phyloP scores from a whole-genome alignment of 2,797 vertebrate genomes.

The Dromococcyx pavoninus region DNA sequence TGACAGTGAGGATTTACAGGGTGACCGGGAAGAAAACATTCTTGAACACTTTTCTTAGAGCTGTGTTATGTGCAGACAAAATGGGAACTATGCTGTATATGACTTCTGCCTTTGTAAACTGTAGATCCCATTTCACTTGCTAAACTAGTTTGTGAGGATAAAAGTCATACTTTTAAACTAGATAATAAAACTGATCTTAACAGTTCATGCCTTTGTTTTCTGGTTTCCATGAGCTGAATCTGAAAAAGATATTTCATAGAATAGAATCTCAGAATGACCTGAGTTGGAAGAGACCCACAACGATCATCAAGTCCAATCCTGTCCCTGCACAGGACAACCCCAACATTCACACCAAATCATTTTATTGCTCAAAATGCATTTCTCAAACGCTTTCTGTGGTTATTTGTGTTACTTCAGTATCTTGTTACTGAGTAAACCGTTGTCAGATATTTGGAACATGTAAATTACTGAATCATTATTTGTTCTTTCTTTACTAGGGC shows the following conservation, averaged over 20 bases:
- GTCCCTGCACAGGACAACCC: too few relatives aligned
- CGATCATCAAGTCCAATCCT: too few relatives aligned
- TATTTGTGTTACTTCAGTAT: not conserved
- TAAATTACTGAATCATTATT: not conserved
- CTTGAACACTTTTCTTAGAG: not conserved
- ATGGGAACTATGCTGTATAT: accelerated
- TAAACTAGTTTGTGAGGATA: not conserved
- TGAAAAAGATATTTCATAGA: not conserved
- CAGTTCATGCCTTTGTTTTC: not conserved
- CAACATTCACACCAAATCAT: too few relatives aligned
- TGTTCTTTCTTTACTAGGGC: not conserved
- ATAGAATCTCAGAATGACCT: too few relatives aligned
- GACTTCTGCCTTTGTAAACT: not conserved
- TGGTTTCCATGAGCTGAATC: not conserved
- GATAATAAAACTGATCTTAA: not conserved
- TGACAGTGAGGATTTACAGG: not conserved
- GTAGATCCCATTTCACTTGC: not conserved
- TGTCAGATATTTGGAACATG: not conserved
- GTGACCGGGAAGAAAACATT: not conserved
- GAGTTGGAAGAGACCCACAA: too few relatives aligned
- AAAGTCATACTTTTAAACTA: not conserved
- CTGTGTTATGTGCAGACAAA: not conserved
- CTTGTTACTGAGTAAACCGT: not conserved
- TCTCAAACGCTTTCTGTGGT: not conserved
- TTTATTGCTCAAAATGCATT: not conserved